Conservation (phyloP, 1,140 invertebrate genomes). For the Diorhabda sublineata region DNA sequence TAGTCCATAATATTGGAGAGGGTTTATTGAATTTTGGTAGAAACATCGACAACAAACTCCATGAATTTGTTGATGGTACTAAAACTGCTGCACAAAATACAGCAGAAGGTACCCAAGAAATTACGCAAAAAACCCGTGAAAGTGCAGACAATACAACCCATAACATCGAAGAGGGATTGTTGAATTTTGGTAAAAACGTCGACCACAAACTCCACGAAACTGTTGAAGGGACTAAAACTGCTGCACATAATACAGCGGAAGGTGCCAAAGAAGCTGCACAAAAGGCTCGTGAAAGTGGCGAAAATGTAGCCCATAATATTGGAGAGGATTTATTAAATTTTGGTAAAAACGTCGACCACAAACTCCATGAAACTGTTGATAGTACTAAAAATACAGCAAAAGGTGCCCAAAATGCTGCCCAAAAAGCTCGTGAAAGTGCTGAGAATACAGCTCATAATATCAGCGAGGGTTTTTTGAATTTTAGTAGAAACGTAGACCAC, state of each 20-base stretch:
- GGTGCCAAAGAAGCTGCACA: constrained; percentile 13
- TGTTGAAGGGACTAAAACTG: constrained; percentile 13
- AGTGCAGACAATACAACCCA: constrained; percentile 21
- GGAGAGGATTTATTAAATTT: not conserved
- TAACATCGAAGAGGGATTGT: constrained; percentile 15
- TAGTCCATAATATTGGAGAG: constrained; percentile 13
- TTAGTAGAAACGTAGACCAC: constrained; percentile 15
- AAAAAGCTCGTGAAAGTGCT: constrained; percentile 14
- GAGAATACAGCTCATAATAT: constrained; percentile 3
- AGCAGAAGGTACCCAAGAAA: constrained; percentile 14
- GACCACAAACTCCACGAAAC: constrained; percentile 18
- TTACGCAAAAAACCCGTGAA: constrained; percentile 15
- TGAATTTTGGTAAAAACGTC: constrained; percentile 9
- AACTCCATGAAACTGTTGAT: constrained; percentile 23
- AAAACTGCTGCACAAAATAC: constrained; percentile 12
- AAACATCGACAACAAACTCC: constrained; percentile 25
- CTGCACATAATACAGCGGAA: constrained; percentile 6
- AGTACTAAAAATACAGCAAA: constrained; percentile 11
- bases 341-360: constrained; percentile 20
- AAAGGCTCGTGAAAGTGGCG: constrained; percentile 9
- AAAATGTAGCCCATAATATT: constrained; percentile 12
- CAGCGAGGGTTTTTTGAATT: constrained; percentile 16
- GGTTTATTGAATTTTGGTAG: constrained; percentile 14
- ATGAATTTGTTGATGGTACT: constrained; percentile 18
- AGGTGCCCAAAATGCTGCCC: constrained; percentile 13